These are phyloP conservation scores for Rhynchonema sp. DNA, from an alignment of 2,888 invertebrate species.

Conservation along the genomic window DNA sequence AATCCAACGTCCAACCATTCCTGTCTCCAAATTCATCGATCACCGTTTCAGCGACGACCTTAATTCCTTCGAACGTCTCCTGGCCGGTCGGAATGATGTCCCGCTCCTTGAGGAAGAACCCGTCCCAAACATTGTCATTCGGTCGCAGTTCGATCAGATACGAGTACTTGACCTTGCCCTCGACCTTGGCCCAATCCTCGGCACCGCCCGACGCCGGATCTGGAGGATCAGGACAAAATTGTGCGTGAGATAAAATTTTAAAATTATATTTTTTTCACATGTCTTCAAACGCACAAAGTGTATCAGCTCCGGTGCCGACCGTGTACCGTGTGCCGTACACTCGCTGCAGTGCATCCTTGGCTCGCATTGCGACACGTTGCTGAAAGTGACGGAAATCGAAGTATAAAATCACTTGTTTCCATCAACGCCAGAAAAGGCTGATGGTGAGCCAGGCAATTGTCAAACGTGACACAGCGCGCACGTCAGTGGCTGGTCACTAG, in stretches of 20 bases:
- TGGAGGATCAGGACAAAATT: constrained; percentile 6
- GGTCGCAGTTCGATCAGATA: constrained; percentile 25
- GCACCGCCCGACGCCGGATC: constrained; percentile 21
- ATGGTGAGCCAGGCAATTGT: too few species aligned
- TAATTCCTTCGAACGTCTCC: constrained; percentile 26
- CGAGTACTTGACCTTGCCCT: constrained; percentile 23
- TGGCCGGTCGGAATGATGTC: constrained; percentile 23
- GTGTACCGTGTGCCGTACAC: constrained; percentile 24
- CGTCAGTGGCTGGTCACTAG: too few species aligned
- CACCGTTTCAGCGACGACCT: neutral
- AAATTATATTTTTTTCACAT: too few species aligned
- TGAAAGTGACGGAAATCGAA: constrained; percentile 8
- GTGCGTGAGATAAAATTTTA: too few species aligned
- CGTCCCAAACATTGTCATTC: constrained; percentile 23
- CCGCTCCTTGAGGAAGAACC: constrained; percentile 21
- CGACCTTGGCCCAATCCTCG: constrained; percentile 26
- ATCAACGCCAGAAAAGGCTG: too few species aligned
- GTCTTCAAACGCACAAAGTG: too few species aligned
- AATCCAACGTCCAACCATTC: too few species aligned
- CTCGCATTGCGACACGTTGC: constrained; percentile 22
- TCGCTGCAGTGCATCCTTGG: constrained; percentile 17
- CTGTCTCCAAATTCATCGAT: neutral
- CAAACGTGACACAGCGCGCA: too few species aligned
- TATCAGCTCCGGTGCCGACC: constrained; percentile 25
- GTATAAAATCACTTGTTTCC: too few species aligned